phyloP scores from a whole-genome alignment of 2,797 vertebrate species.

The Morelia viridis region DNA sequence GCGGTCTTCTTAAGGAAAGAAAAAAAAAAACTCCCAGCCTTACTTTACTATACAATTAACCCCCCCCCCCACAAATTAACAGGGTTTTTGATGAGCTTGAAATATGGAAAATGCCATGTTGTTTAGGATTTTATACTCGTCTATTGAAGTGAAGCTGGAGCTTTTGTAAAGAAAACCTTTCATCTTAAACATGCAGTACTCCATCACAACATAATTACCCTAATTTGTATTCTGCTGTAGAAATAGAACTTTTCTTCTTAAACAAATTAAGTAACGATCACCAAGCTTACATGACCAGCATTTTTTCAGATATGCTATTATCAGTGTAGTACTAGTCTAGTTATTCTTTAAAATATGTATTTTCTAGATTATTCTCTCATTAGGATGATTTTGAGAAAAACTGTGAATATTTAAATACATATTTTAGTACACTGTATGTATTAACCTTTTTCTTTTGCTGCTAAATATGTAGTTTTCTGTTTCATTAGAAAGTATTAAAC shows the following conservation, averaged over 20 bases:
- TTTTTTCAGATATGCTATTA: conserved; percentile 65
- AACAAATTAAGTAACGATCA: conserved; percentile 71
- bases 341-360: conserved; percentile 57
- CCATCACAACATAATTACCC: conserved; percentile 71
- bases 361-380: conserved; percentile 24
- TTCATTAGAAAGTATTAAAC: background rate
- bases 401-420: background rate
- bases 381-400: background rate
- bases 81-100: conserved; percentile 58
- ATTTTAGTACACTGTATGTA: background rate
- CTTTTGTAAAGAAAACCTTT: conserved; percentile 71
- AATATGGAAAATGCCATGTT: conserved; percentile 65
- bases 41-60: conserved; percentile 9
- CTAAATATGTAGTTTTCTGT: background rate
- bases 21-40: conserved; percentile 17
- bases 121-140: conserved; percentile 68
- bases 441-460: too few species aligned
- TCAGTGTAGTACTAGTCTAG: conserved; percentile 53
- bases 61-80: conserved; percentile 21
- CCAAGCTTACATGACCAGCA: conserved; percentile 60
- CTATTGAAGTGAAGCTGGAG: conserved; percentile 63
- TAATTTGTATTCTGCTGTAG: conserved; percentile 72
- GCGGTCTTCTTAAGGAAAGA: conserved; percentile 19
- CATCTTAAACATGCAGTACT: conserved; percentile 67
- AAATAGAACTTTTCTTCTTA: conserved; percentile 69